Conservation (phyloP, 2,888 invertebrate species). For the Micoletzkya japonica region DNA sequence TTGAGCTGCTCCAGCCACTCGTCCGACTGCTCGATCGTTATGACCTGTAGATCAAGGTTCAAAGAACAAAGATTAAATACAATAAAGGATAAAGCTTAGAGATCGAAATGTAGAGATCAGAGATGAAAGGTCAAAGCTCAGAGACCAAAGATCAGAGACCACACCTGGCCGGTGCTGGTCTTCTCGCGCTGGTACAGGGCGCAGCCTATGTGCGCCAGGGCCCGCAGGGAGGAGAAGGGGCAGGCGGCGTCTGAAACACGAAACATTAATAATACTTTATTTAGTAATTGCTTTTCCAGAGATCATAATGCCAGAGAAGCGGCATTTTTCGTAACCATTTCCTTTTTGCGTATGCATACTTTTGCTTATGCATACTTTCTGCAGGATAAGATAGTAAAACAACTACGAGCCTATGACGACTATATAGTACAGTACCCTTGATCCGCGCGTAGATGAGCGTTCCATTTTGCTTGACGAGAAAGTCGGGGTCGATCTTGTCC, state of each 20-base stretch:
- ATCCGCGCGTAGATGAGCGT: too few relatives aligned
- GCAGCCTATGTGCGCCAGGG: conserved; percentile 2
- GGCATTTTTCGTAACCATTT: too few relatives aligned
- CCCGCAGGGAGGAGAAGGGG: not conserved
- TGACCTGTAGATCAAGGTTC: not conserved
- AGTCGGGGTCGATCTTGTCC: too few relatives aligned
- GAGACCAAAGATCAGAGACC: not conserved
- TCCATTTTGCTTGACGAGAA: too few relatives aligned
- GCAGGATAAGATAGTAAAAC: too few relatives aligned
- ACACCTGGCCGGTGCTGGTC: conserved; percentile 15
- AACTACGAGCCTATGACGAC: too few relatives aligned
- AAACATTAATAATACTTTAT: not conserved
- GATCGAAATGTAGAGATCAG: not conserved
- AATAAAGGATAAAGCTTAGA: not conserved
- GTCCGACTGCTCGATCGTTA: not conserved
- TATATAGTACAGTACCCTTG: too few relatives aligned
- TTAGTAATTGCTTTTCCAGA: too few relatives aligned
- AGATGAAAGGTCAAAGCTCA: not conserved
- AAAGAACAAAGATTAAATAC: not conserved
- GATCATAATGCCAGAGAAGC: too few relatives aligned
- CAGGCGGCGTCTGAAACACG: not conserved
- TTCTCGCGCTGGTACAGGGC: conserved; percentile 21
- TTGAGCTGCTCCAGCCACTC: not conserved
- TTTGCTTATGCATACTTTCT: too few relatives aligned
- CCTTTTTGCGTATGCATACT: too few relatives aligned